phyloP scores from a whole-genome alignment of 2,888 invertebrate species.

The Hymenopus coronatus region DNA sequence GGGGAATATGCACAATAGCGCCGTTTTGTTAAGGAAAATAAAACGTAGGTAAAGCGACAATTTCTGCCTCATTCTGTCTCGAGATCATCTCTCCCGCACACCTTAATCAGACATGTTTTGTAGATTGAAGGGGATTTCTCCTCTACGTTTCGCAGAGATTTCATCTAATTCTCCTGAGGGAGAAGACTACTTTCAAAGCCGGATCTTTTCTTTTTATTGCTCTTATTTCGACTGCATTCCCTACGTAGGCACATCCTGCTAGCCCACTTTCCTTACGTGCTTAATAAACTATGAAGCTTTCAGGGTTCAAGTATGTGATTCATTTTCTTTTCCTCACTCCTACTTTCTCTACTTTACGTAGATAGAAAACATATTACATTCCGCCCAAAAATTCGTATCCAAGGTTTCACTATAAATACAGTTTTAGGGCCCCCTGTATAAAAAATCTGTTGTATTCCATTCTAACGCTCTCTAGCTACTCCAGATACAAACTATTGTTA shows the following conservation, averaged over 20 bases:
- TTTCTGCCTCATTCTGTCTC: not conserved
- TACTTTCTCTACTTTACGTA: too few relatives aligned
- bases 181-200: not conserved
- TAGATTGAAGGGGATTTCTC: conserved; percentile 3
- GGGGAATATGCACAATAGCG: not conserved
- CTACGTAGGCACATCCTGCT: not conserved
- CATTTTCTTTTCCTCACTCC: too few relatives aligned
- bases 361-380: too few relatives aligned
- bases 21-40: not conserved
- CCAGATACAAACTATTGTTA: too few relatives aligned
- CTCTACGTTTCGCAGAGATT: not conserved
- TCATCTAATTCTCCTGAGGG: not conserved
- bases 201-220: not conserved
- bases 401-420: too few relatives aligned
- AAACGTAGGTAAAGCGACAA: not conserved
- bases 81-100: not conserved
- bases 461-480: too few relatives aligned
- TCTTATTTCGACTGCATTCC: not conserved
- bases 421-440: too few relatives aligned
- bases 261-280: not conserved
- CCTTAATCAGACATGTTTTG: conserved; percentile 19
- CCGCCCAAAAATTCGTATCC: too few relatives aligned
- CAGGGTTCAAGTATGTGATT: not conserved
- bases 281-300: not conserved
- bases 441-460: too few relatives aligned